phyloP scores from a whole-genome alignment of 2,797 vertebrate species.

The Microctenopoma stevenorrisi region DNA sequence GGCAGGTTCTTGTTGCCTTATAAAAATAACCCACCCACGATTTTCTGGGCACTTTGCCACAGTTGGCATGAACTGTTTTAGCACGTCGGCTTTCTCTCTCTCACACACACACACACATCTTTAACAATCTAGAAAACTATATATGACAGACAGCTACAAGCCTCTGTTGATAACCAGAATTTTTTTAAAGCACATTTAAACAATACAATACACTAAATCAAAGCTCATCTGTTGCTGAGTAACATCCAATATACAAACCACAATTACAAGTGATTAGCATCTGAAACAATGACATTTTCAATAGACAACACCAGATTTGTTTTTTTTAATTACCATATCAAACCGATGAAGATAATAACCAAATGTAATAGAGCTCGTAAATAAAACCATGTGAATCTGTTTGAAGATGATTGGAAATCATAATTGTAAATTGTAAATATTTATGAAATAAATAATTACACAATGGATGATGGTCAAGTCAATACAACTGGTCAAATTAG shows the following conservation, averaged over 20 bases:
- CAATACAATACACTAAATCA: slow-evolving; percentile 22
- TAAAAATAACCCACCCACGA: slow-evolving; percentile 12
- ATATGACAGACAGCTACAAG: no score
- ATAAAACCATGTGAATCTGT: slow-evolving; percentile 5
- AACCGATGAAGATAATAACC: slow-evolving; percentile 8
- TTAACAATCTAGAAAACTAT: no score
- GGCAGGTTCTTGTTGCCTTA: background rate
- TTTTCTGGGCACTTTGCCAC: slow-evolving; percentile 33
- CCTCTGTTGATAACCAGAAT: no score
- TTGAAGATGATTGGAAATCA: background rate
- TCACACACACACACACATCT: background rate
- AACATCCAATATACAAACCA: slow-evolving; percentile 10
- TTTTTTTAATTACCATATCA: slow-evolving; percentile 37
- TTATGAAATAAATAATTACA: background rate
- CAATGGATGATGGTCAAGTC: background rate
- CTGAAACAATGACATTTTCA: slow-evolving; percentile 22
- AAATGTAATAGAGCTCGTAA: slow-evolving; percentile 3
- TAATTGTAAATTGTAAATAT: background rate
- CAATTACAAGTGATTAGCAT: slow-evolving; percentile 30
- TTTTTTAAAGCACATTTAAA: background rate
- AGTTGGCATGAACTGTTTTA: slow-evolving; percentile 32
- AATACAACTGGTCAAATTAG: background rate
- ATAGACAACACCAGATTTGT: background rate
- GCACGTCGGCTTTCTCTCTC: background rate
- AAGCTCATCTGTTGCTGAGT: slow-evolving; percentile 30